Base-by-base conservation (phyloP, 2,797 vertebrate species). In the Melanotaenia maccullochi region DNA sequence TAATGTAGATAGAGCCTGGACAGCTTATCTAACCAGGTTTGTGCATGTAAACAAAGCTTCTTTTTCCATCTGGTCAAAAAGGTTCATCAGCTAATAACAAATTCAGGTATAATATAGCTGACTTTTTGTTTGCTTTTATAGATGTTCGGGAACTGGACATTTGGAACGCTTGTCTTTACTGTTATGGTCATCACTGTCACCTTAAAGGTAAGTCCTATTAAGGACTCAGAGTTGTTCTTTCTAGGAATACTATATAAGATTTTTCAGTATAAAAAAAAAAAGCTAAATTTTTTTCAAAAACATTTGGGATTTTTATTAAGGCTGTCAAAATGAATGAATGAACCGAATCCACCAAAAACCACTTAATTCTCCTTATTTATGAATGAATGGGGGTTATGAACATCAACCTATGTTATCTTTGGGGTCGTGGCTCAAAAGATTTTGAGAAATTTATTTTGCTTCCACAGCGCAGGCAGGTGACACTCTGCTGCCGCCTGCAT, bases 101-200 rank as follows among this genome's bases (percentile, higher is more conserved):
- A 32, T 38, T n/a, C 14, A 12, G 1, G 0, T 61, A 5, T n/a
- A 3, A 30, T 0, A 30, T 5, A 7, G 22, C 40, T 44, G 16
- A 70, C 28, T 42, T 3, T 40, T 0, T 74, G 0, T 81, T 8
- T 76, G 35, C 78, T 64, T 69, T 78, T 65, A 1, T 71, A 99
- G 98, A 99, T 98, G 97, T 97, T 97, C 94, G 98, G 98, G 60
- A 99, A 99, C 94, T 99, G 97, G 98, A 98, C 98, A 0, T 99
- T 99, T 90, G 98, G 98, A 78, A 97, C 97, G 4, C 90, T 99
- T 90, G 97, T 99, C 76, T 99, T 99, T 87, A 99, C 97, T 0
- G 96, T 99, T 74, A 98, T 99, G 98, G 96, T 99, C 86, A 97
- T 99, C 87, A 99, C 98, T 0, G 98, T 99, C 73, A 99, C 97